Evolutionary conservation across 2,888 invertebrate genomes (phyloP), one percentile per base, ranked within the genome.

Genomic region (Protonemura montana): DNA sequence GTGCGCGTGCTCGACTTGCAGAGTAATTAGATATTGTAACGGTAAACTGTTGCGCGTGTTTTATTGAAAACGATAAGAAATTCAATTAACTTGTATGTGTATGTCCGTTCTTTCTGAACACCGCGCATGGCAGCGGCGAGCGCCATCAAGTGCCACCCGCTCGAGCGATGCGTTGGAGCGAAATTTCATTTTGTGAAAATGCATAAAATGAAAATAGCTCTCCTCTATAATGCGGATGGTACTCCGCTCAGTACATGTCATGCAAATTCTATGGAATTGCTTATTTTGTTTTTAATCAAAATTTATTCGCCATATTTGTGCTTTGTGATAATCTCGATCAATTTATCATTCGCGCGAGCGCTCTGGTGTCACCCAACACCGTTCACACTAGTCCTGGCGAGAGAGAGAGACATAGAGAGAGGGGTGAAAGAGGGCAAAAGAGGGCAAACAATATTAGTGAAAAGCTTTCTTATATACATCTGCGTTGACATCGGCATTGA

Each of bases 201-300:
- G 59, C 59, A 59, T 59, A 21, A 10, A 59, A 59, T 59, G 59
- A 21, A 59, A 59, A 59, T 10, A 59, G 59, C 59, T 59, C 21
- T 2, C 59, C 59, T 59, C 16, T 13, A 21, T 59, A 10, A 59
- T 21, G 59, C 59, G 59, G 59, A 59, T 59, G 59, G 21, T 59
- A 35, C 35, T 35, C 10, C 13, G 59, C 59, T 59, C 59, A 16
- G 16, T 59, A 59, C 59, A 2, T 59, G 16, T 59, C 59, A 59
- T 59, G 59, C 59, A 59, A 59, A 59, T 59, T 59, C 59, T 59
- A 59, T 59, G 59, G 21, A 59, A 59, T 59, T 59, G 59, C 59
- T 59, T 59, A 59, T 59, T 59, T 59, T 59, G 59, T 59, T 59
- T 59, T 59, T 59, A 59, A 59, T 59, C 59, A 59, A 59, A 59